Conservation (phyloP, 2,113 vertebrate genomes). For the Pseudorhombus dupliciocellatus region DNA sequence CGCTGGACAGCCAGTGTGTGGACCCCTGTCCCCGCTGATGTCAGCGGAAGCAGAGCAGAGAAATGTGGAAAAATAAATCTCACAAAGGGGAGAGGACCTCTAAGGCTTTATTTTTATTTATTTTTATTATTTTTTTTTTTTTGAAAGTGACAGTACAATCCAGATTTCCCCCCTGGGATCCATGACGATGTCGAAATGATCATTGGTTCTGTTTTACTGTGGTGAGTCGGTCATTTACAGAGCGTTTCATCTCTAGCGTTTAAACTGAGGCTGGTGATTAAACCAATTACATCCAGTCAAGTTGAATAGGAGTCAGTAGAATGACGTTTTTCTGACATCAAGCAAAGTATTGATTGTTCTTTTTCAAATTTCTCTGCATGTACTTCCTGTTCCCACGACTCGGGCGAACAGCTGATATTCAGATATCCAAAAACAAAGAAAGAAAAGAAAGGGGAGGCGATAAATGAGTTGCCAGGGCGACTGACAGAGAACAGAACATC, state of each 20-base stretch:
- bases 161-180: background rate
- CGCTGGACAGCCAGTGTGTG: constrained; percentile 33
- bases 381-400: background rate
- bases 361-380: background rate
- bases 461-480: background rate
- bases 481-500: constrained; percentile 10
- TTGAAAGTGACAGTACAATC: background rate
- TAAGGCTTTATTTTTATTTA: too few relatives aligned
- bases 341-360: too few relatives aligned
- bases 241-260: background rate
- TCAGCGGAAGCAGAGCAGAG: constrained; percentile 23
- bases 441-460: background rate
- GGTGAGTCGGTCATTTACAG: background rate
- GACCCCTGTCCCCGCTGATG: constrained; percentile 45
- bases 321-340: too few relatives aligned
- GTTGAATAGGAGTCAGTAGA: too few relatives aligned
- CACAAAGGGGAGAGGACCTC: background rate
- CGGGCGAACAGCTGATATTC: background rate
- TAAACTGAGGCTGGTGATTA: background rate
- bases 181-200: constrained; percentile 1
- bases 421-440: background rate
- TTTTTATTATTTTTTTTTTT: too few relatives aligned
- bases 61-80: constrained; percentile 11
- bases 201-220: background rate
- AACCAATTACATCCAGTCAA: too few relatives aligned